Conservation (phyloP, 2,113 vertebrate genomes). For the Ahaetulla prasina region DNA sequence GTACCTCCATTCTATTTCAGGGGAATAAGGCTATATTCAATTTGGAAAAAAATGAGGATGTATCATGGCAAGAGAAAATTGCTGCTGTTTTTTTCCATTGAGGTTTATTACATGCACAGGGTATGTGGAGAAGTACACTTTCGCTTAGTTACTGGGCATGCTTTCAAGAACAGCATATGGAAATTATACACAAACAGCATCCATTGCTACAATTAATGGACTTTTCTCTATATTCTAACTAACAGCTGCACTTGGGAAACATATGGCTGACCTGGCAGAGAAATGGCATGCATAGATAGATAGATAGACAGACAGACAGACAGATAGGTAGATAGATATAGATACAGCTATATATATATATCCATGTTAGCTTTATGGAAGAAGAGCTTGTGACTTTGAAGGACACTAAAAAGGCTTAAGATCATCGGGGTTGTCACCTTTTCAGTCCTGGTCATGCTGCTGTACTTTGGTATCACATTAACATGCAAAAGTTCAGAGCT, state of each 20-base stretch:
- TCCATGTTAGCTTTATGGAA: background rate
- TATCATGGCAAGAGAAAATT: no score
- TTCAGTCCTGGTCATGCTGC: background rate
- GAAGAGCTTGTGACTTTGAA: background rate
- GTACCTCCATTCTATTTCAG: background rate
- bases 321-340: no score
- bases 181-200: constrained; percentile 19
- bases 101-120: no score
- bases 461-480: background rate
- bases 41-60: background rate
- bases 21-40: background rate
- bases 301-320: no score
- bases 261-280: constrained; percentile 26
- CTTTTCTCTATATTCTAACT: constrained; percentile 4
- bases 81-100: background rate
- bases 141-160: constrained; percentile 1
- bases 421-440: background rate
- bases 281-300: background rate
- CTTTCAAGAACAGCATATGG: constrained; percentile 19
- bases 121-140: background rate
- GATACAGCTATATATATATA: no score
- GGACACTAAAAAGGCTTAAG: background rate
- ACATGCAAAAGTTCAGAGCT: background rate
- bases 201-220: constrained; percentile 19
- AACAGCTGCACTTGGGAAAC: constrained; percentile 13